Conservation (phyloP, 1,140 invertebrate genomes). For the Drepana arcuata region DNA sequence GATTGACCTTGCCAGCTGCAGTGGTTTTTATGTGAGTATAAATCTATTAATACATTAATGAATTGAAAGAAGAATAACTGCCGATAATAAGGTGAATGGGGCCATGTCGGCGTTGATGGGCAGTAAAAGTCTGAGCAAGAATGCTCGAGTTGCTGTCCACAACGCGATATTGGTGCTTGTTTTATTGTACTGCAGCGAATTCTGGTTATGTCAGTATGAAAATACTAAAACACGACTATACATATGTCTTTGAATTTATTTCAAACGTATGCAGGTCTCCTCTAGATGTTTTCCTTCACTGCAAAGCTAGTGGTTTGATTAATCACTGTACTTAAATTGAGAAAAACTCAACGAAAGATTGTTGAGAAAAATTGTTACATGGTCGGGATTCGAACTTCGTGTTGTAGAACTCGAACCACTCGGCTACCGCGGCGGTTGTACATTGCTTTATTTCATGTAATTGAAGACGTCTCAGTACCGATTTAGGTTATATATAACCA, state of each 20-base stretch:
- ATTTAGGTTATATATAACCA: background rate
- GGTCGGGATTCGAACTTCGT: background rate
- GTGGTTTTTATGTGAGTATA: slow-evolving; percentile 77
- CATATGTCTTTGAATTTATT: too few relatives aligned
- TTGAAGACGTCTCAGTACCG: background rate
- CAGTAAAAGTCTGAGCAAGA: background rate
- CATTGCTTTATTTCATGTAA: background rate
- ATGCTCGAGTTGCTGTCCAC: too few relatives aligned
- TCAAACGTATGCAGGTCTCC: too few relatives aligned
- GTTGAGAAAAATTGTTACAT: background rate
- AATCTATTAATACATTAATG: background rate
- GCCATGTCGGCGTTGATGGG: background rate
- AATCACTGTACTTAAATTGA: too few relatives aligned
- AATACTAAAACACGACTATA: too few relatives aligned
- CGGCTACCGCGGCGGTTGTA: background rate
- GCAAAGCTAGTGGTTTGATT: too few relatives aligned
- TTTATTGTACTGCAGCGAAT: too few relatives aligned
- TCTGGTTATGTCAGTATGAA: too few relatives aligned
- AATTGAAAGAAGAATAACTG: background rate
- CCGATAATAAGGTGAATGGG: background rate
- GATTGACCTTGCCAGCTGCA: slow-evolving; percentile 77
- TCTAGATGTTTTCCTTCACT: too few relatives aligned
- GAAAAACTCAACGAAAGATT: background rate
- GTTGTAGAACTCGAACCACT: background rate
- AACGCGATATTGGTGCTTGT: too few relatives aligned